phyloP scores from a whole-genome alignment of 2,888 invertebrate genomes.

The Tipula vernalis region DNA sequence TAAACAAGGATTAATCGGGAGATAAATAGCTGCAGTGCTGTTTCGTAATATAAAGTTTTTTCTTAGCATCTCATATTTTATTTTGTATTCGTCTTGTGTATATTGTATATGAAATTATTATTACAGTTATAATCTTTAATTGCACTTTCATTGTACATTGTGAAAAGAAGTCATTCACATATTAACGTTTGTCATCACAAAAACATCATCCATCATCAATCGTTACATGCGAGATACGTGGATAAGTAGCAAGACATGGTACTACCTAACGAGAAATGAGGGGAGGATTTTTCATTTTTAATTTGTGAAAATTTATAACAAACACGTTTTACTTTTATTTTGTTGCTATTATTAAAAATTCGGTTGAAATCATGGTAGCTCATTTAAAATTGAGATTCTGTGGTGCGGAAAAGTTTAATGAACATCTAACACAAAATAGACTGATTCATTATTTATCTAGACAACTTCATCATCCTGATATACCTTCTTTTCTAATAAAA shows the following conservation, averaged over 20 bases:
- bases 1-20: not conserved
- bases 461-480: too few relatives aligned
- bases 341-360: too few relatives aligned
- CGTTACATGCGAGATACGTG: not conserved
- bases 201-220: not conserved
- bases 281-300: too few relatives aligned
- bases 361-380: too few relatives aligned
- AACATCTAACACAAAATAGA: too few relatives aligned
- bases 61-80: not conserved
- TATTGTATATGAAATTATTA: not conserved
- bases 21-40: not conserved
- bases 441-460: too few relatives aligned
- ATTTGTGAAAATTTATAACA: too few relatives aligned
- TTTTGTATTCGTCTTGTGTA: not conserved
- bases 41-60: not conserved
- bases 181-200: not conserved
- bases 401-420: too few relatives aligned
- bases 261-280: not conserved
- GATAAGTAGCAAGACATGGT: not conserved
- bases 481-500: too few relatives aligned
- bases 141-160: not conserved
- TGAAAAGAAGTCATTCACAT: not conserved
- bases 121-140: not conserved
- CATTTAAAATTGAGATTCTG: too few relatives aligned
- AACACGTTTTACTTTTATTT: too few relatives aligned